Evolutionary conservation across 2,797 vertebrate species (phyloP).

Genomic region (Triplophysa yarkandensis): DNA sequence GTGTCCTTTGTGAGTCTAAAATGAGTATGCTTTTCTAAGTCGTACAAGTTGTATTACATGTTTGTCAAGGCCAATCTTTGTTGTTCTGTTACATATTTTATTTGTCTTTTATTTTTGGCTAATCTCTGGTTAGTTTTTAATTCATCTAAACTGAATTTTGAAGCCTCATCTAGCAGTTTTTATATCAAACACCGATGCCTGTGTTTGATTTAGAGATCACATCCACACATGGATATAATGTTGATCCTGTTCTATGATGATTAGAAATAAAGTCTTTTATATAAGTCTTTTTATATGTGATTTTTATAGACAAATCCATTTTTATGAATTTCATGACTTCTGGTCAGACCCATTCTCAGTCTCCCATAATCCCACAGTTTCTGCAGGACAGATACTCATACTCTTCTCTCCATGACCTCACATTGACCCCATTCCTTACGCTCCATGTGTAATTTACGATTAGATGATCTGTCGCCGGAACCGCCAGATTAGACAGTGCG

Average conservation of each 20-base stretch:
- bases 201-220: slow-evolving; percentile 20
- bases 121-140: slow-evolving; percentile 26
- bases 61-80: slow-evolving; percentile 65
- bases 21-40: slow-evolving; percentile 77
- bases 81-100: slow-evolving; percentile 41
- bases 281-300: slow-evolving; percentile 38
- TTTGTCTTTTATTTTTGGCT: slow-evolving; percentile 36
- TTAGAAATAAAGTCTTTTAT: slow-evolving; percentile 81
- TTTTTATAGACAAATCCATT: not conserved
- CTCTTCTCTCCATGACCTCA: slow-evolving; percentile 60
- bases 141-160: slow-evolving; percentile 30
- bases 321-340: too few relatives aligned
- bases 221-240: slow-evolving; percentile 52
- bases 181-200: slow-evolving; percentile 24
- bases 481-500: slow-evolving; percentile 67
- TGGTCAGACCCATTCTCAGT: not conserved
- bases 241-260: slow-evolving; percentile 70
- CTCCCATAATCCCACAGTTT: not conserved
- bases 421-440: slow-evolving; percentile 66
- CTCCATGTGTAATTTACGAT: slow-evolving; percentile 71
- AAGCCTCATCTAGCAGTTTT: slow-evolving; percentile 22
- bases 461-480: slow-evolving; percentile 66
- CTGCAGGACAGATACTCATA: not conserved
- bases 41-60: slow-evolving; percentile 81
- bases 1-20: slow-evolving; percentile 85